Percentiles rank a stretch among this genome's conserved stretches.
Conservation (phyloP, 2,113 vertebrate species). For the human (Homo sapiens) region DNA sequence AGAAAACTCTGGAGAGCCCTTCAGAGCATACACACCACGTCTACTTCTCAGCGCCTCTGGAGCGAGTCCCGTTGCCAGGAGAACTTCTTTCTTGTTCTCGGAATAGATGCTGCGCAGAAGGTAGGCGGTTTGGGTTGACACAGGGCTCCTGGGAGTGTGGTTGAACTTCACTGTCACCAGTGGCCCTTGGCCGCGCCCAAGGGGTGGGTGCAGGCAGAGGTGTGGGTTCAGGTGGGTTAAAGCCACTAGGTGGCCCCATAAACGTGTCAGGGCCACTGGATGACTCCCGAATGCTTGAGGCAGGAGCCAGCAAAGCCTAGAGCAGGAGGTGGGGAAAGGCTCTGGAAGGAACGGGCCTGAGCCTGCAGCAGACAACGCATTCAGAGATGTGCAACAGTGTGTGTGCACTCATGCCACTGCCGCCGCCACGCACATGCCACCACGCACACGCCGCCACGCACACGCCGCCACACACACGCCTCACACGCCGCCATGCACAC, state of each 20-base stretch:
- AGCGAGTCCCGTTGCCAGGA: conserved; percentile 76
- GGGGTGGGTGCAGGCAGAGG: not conserved
- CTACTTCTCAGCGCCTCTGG: conserved; percentile 72
- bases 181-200: not conserved
- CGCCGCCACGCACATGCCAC: no score
- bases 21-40: conserved; percentile 58
- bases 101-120: conserved; percentile 80
- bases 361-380: no score
- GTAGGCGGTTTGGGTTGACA: conserved; percentile 42
- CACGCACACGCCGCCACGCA: no score
- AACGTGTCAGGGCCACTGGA: not conserved
- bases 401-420: no score
- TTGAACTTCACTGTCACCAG: not conserved
- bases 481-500: no score
- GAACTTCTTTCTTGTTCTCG: conserved; percentile 81
- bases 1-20: conserved; percentile 80
- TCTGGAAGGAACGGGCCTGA: not conserved
- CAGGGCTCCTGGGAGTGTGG: not conserved
- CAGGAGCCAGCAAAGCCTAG: not conserved
- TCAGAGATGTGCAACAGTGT: no score
- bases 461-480: no score
- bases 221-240: not conserved
- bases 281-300: not conserved
- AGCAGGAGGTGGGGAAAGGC: not conserved
- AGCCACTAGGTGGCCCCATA: not conserved